Conservation (phyloP, 2,113 vertebrate genomes). For the Mesocricetus auratus region DNA sequence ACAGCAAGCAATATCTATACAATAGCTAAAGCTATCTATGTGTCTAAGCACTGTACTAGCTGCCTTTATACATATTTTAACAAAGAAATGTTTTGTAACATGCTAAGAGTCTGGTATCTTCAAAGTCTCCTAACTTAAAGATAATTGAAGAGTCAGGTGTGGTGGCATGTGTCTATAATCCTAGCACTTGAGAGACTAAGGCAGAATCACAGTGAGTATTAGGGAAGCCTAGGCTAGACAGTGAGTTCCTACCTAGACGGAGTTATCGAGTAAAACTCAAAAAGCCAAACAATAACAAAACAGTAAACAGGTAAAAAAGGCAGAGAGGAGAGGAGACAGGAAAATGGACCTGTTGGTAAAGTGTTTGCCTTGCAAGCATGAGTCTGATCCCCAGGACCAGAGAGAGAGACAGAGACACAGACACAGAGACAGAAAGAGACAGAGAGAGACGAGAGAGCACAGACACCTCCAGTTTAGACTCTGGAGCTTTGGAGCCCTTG, state of each 20-base stretch:
- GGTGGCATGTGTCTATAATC: neutral
- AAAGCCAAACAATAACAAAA: neutral
- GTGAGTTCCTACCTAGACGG: neutral
- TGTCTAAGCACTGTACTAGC: neutral
- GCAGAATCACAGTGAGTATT: neutral
- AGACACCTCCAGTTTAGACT: neutral
- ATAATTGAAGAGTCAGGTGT: neutral
- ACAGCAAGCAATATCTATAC: neutral
- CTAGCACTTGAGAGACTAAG: neutral
- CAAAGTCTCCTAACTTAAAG: neutral
- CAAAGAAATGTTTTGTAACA: neutral
- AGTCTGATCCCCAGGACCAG: neutral
- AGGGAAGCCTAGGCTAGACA: neutral
- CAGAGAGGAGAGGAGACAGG: neutral
- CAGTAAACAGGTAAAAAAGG: neutral
- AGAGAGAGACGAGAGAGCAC: neutral
- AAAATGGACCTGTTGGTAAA: neutral
- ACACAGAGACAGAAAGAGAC: no score
- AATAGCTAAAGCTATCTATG: neutral
- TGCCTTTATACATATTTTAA: neutral
- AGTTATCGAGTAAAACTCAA: neutral
- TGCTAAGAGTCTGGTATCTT: neutral
- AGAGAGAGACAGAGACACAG: no score
- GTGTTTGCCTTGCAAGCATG: neutral
- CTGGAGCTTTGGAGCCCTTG: neutral